A percentile compares a stretch with the other conserved stretches of the same genome.
Evolutionary conservation across 2,797 vertebrate genomes (phyloP).

Genomic region (Sebastolobus altivelis): DNA sequence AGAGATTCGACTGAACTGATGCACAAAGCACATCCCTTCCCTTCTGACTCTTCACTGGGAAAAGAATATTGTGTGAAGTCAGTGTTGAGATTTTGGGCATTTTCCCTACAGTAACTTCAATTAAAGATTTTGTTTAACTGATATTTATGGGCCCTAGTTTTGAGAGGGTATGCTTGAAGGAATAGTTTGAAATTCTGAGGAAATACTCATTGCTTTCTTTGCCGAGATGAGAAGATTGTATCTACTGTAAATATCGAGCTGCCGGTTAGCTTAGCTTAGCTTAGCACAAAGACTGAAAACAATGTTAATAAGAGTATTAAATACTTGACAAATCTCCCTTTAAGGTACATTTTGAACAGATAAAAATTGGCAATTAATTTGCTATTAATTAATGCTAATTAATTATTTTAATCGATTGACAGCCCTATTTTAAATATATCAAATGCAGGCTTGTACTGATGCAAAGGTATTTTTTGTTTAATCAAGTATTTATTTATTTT

Average conservation of each 20-base stretch:
- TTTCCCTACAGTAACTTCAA: conserved; percentile 1
- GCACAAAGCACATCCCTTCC: conserved; percentile 25
- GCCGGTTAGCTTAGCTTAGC: background rate
- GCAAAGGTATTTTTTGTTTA: background rate
- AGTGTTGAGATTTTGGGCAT: background rate
- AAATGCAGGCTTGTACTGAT: background rate
- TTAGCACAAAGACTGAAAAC: background rate
- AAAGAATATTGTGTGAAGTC: background rate
- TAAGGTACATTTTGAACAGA: no score
- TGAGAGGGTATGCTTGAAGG: background rate
- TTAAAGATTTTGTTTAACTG: background rate
- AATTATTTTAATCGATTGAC: no score
- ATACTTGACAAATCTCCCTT: no score
- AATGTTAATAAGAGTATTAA: no score
- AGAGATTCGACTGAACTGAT: conserved; percentile 26
- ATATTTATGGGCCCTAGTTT: background rate
- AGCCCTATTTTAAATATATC: background rate
- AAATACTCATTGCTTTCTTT: background rate
- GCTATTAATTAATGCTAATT: no score
- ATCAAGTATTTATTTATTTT: background rate
- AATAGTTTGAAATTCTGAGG: background rate
- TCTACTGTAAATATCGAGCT: background rate
- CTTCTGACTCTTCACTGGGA: background rate
- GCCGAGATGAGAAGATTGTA: background rate
- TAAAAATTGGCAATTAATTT: no score